A percentile compares a stretch with the other conserved stretches of the same genome.
Evolutionary conservation across 2,888 invertebrate genomes (phyloP).

Genomic region (Philereme vetulata): DNA sequence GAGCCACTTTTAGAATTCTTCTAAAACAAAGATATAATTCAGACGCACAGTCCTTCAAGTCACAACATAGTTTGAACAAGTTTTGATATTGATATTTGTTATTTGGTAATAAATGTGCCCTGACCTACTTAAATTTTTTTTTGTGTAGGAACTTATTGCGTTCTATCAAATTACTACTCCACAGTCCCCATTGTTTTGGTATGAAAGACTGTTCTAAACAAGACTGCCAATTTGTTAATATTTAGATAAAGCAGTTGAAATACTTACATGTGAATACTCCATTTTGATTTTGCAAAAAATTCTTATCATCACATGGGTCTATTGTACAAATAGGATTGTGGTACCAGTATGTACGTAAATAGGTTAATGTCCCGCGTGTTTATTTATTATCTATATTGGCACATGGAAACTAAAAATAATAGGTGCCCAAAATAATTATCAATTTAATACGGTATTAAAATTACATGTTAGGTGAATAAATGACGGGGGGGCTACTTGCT

Average conservation of each 20-base stretch:
- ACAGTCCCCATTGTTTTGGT: conserved; percentile 16
- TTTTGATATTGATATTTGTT: conserved; percentile 1
- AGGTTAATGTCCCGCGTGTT: conserved; percentile 62
- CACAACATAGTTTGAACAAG: neutral
- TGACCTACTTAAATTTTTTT: neutral
- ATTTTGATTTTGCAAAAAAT: conserved; percentile 47
- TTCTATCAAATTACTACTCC: conserved; percentile 17
- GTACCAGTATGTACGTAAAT: conserved; percentile 40
- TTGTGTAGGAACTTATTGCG: conserved; percentile 4
- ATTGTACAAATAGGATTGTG: conserved; percentile 32
- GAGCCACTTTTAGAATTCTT: conserved; percentile 87
- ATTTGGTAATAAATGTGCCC: neutral
- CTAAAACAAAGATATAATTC: conserved; percentile 66
- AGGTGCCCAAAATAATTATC: conserved; percentile 34
- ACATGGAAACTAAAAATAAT: conserved; percentile 46
- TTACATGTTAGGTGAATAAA: conserved; percentile 13
- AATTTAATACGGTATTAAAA: conserved; percentile 22
- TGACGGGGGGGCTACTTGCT: conserved; percentile 10
- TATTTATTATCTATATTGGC: conserved; percentile 48
- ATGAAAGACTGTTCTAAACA: conserved; percentile 1
- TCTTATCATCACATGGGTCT: conserved; percentile 40
- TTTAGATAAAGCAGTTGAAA: conserved; percentile 55
- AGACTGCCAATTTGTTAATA: conserved; percentile 37
- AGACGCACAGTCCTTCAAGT: neutral
- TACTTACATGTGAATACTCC: conserved; percentile 56